Evolutionary conservation across 1,140 invertebrate species (phyloP).

Genomic region (Chironomus striatipennis): DNA sequence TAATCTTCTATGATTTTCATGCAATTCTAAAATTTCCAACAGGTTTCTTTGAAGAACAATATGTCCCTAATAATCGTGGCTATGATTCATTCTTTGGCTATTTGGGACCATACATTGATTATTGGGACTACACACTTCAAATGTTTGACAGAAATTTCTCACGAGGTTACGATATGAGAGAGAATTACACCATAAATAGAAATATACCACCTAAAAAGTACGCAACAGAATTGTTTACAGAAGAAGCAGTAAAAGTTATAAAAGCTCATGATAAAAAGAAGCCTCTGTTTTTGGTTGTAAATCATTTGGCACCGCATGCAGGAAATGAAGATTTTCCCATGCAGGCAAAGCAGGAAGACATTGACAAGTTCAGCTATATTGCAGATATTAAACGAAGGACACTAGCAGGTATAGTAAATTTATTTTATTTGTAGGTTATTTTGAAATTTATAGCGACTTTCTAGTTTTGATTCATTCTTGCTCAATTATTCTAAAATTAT

Average conservation of each 20-base stretch:
- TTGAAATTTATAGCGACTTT: no score
- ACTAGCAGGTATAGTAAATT: slow-evolving; percentile 63
- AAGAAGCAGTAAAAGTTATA: slow-evolving; percentile 60
- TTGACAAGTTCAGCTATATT: slow-evolving; percentile 67
- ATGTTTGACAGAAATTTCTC: slow-evolving; percentile 49
- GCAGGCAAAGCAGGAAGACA: slow-evolving; percentile 65
- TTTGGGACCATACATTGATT: slow-evolving; percentile 73
- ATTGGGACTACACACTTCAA: slow-evolving; percentile 60
- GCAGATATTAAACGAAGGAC: slow-evolving; percentile 58
- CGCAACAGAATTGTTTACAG: slow-evolving; percentile 67
- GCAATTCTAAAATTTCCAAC: no score
- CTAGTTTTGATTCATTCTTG: no score
- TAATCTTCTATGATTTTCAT: no score
- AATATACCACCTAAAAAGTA: slow-evolving; percentile 52
- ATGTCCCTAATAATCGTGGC: slow-evolving; percentile 69
- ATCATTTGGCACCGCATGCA: slow-evolving; percentile 71
- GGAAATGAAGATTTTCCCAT: slow-evolving; percentile 58
- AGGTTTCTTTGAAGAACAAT: slow-evolving; percentile 39
- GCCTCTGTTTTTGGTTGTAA: slow-evolving; percentile 72
- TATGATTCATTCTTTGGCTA: slow-evolving; percentile 81
- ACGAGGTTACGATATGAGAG: slow-evolving; percentile 57
- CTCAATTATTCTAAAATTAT: no score
- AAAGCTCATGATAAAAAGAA: slow-evolving; percentile 47
- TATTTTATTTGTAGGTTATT: no score
- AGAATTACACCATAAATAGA: slow-evolving; percentile 52